These are phyloP conservation scores for Zonitis immaculata DNA, from an alignment of 2,888 invertebrate genomes.

Conservation along the genomic window DNA sequence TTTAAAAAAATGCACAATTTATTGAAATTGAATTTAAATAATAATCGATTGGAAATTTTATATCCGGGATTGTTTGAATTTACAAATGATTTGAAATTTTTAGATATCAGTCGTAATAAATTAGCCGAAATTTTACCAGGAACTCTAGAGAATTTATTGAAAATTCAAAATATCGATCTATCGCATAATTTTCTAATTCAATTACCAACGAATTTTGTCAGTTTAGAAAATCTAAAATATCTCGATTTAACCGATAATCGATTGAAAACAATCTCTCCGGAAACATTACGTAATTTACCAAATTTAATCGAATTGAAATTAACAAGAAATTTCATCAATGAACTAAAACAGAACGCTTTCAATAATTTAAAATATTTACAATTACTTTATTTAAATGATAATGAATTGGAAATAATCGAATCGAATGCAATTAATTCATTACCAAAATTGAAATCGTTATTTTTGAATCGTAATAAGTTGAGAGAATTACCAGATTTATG, in stretches of 20 bases:
- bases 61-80: constrained; percentile 65
- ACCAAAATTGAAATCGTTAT: constrained; percentile 57
- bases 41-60: constrained; percentile 69
- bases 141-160: constrained; percentile 59
- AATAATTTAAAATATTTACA: constrained; percentile 65
- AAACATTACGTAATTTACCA: constrained; percentile 64
- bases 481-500: constrained; percentile 69
- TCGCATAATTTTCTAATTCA: constrained; percentile 72
- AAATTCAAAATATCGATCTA: constrained; percentile 68
- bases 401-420: constrained; percentile 71
- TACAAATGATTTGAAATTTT: constrained; percentile 57
- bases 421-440: constrained; percentile 66
- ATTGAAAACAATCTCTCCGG: constrained; percentile 64
- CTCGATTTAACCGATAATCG: constrained; percentile 77
- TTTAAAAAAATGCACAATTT: constrained; percentile 61
- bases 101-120: constrained; percentile 74
- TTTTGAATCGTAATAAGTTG: constrained; percentile 67
- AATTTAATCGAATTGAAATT: constrained; percentile 67
- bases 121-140: constrained; percentile 63
- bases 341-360: constrained; percentile 67
- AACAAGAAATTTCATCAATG: constrained; percentile 69
- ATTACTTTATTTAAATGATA: constrained; percentile 73
- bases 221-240: constrained; percentile 62
- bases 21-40: constrained; percentile 67
- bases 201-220: constrained; percentile 66